Conservation (phyloP, 2,113 vertebrate species). For the Dicaeum eximium region DNA sequence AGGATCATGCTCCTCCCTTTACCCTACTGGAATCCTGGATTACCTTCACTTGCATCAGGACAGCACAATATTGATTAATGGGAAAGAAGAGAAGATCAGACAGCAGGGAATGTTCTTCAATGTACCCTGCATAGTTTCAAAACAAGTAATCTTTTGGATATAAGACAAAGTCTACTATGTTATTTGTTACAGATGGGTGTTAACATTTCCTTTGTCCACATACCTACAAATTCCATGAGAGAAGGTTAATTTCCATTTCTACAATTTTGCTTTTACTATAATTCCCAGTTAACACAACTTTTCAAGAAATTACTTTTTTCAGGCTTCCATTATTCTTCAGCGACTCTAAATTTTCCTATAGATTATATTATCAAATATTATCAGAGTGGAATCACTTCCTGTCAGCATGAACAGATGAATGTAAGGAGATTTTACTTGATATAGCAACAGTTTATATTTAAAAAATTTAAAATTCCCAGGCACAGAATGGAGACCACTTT, state of each 20-base stretch:
- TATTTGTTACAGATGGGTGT: neutral
- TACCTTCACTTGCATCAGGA: neutral
- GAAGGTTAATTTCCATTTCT: neutral
- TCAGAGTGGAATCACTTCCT: neutral
- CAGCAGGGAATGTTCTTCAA: neutral
- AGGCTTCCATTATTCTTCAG: neutral
- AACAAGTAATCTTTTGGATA: neutral
- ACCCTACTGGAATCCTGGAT: neutral
- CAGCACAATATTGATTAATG: neutral
- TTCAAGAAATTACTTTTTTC: neutral
- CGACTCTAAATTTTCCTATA: neutral
- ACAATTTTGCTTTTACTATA: neutral
- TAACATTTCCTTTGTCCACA: neutral
- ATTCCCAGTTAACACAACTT: neutral
- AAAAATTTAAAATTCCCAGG: constrained; percentile 18
- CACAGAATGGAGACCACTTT: constrained; percentile 19
- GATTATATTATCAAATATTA: neutral
- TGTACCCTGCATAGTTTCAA: neutral
- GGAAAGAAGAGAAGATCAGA: neutral
- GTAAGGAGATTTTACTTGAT: constrained; percentile 30
- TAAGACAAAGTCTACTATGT: neutral
- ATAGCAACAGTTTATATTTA: constrained; percentile 1
- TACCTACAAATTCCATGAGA: neutral
- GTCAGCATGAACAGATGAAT: neutral
- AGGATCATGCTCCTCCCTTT: neutral